Percentiles rank a stretch among this genome's conserved stretches.
These are phyloP conservation scores for Hypercompe scribonia DNA, from an alignment of 2,888 invertebrate species.

Conservation along the genomic window DNA sequence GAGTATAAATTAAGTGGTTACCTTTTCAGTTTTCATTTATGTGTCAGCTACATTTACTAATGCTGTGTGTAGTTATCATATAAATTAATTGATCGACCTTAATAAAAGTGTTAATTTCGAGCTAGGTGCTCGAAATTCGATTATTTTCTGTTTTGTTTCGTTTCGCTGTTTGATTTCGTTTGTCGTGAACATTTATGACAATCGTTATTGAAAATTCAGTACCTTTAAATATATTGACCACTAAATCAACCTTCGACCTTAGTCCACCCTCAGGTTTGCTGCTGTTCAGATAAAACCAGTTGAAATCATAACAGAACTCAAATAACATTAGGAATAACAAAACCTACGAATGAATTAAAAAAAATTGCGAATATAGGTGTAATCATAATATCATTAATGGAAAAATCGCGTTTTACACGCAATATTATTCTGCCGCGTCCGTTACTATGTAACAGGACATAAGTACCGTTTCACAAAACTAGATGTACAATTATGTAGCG, in stretches of 20 bases:
- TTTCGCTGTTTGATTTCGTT: too few species aligned
- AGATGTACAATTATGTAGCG: neutral
- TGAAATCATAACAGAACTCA: too few species aligned
- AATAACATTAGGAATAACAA: too few species aligned
- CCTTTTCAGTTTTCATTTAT: neutral
- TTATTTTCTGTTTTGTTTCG: too few species aligned
- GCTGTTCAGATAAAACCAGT: too few species aligned
- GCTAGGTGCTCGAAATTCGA: too few species aligned
- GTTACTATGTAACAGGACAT: neutral
- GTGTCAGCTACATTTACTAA: neutral
- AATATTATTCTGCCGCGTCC: neutral
- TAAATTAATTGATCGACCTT: neutral
- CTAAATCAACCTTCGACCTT: too few species aligned
- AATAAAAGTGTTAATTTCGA: neutral
- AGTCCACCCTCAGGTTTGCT: too few species aligned
- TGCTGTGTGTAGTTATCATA: neutral
- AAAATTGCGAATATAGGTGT: neutral
- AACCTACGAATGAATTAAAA: too few species aligned
- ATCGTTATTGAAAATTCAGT: too few species aligned
- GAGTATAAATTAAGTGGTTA: neutral
- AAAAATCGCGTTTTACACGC: constrained; percentile 3
- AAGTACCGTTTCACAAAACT: neutral
- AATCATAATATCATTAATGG: neutral
- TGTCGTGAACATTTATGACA: too few species aligned
- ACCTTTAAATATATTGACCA: too few species aligned